Base-by-base conservation (phyloP, 1,140 invertebrate species). In the Zeugodacus cucurbitae region DNA sequence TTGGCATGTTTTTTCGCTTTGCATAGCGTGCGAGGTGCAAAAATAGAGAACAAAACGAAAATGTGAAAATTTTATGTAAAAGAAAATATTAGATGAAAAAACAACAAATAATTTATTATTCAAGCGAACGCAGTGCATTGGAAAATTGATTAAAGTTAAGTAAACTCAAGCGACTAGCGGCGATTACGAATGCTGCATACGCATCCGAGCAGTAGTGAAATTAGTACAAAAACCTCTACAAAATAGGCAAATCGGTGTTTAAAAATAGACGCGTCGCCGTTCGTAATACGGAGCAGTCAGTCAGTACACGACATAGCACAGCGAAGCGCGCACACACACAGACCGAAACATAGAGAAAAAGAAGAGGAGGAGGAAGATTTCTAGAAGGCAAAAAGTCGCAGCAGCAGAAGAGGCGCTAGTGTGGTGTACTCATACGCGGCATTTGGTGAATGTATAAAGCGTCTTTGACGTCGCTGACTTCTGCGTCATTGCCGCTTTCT, bases 221-320 rank as follows among this genome's bases (percentile, higher is more conserved):
- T 82, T 82, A 82, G 74, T 82, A 82, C 74, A 82, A 82, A 82
- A 82, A 82, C 41, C 22, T 82, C 74, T 82, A 82, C 74, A 82
- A 82, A 82, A 82, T 82, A 82, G 74, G 74, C 74, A 82, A 82
- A 82, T 82, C 74, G 41, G 74, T 82, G 74, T 82, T 82, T 82
- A 82, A 82, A 82, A 82, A 82, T 82, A 82, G 74, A 82, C 44
- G 74, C 41, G 74, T 41, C 41, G n/a, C 41, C 74, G 74, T 82
- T 54, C 74, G 74, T n/a, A 82, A 48, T 48, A 82, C 74, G 44
- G 74, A 82, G 70, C 70, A 74, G 48, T 20, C 70, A 74, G 32
- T 37, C 70, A 20, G 64, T 29, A 82, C 26, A 82, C 41, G n/a
- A 26, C 10, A 82, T 14, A 70, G 22, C 41, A 29, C 7, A 82